A percentile compares a stretch with the other conserved stretches of the same genome.
Evolutionary conservation across 2,113 vertebrate species (phyloP).

Genomic region (Phalacrocorax aristotelis): DNA sequence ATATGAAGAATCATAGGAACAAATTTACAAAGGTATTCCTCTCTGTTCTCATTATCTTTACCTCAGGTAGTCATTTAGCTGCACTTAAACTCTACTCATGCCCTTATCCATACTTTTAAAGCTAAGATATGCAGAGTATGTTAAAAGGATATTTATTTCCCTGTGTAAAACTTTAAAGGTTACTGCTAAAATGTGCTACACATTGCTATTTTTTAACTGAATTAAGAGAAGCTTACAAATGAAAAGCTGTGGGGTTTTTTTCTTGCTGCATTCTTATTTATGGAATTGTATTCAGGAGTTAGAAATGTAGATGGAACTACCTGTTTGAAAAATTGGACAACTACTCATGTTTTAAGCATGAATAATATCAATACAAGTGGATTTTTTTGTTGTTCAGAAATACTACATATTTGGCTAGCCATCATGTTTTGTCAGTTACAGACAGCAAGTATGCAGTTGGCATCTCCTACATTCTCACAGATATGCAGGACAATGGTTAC

Average conservation of each 20-base stretch:
- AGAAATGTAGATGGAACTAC: neutral
- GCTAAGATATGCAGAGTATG: neutral
- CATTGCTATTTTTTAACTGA: neutral
- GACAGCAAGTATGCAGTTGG: neutral
- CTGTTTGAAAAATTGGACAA: neutral
- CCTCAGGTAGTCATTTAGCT: neutral
- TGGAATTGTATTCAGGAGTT: neutral
- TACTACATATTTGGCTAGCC: fast-evolving
- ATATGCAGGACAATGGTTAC: neutral
- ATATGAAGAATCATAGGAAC: neutral
- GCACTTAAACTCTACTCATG: neutral
- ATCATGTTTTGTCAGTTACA: neutral
- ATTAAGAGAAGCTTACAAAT: neutral
- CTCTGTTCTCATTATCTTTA: neutral
- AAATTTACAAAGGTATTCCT: neutral
- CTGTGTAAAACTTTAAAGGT: neutral
- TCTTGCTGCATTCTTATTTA: neutral
- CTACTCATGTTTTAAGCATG: neutral
- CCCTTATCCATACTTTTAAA: neutral
- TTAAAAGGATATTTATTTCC: neutral
- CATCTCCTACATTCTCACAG: neutral
- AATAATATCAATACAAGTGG: neutral
- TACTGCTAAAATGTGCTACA: neutral
- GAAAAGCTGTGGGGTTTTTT: neutral
- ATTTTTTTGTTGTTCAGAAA: neutral